Evolutionary conservation across 2,888 invertebrate species (phyloP), one percentile per base, ranked within the genome.

Genomic region (Tiliacea aurago): DNA sequence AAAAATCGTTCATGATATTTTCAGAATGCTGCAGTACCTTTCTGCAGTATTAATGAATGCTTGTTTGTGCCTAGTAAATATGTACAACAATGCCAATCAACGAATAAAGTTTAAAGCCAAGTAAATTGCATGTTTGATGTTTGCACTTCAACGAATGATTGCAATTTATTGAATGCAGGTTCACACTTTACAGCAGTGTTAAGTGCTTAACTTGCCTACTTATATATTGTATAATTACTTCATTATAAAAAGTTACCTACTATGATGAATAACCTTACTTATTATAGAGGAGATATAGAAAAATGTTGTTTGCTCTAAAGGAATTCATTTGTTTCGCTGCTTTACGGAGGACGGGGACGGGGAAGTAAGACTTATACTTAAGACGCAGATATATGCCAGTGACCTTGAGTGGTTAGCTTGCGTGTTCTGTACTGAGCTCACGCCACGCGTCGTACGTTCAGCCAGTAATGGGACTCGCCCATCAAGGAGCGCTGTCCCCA

Each of bases 21-120:
- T 18, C 61, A 41, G 33, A 62, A 66, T 63, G 28, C 56, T 80
- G 77, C 81, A 80, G 66, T 58, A 51, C 45, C 33, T 78, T 77
- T 58, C 51, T 56, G 83, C 67, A 69, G 75, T 63, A 55, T 62
- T 59, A 83, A 83, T 66, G 33, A 80, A 66, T 80, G 62, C 56
- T 80, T 80, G 56, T 78, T 78, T 63, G 64, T 82, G 53, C 37
- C 63, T 13, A 45, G 65, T 63, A 80, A 78, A 78, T 62, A 78
- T n/a, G 75, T 56, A 62, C 23, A 78, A 62, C 81, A 66, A 81
- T 81, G 69, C 56, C 77, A 67, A 81, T 82, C 67, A 81, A 67
- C 65, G 61, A 82, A 80, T 70, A 66, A 73, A 73, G 63, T 56
- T 71, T 71, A 56, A 70, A 64, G 58, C 65, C 56, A 59, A 63